phyloP scores from a whole-genome alignment of 2,888 invertebrate genomes.

The Lydus trimaculatus region DNA sequence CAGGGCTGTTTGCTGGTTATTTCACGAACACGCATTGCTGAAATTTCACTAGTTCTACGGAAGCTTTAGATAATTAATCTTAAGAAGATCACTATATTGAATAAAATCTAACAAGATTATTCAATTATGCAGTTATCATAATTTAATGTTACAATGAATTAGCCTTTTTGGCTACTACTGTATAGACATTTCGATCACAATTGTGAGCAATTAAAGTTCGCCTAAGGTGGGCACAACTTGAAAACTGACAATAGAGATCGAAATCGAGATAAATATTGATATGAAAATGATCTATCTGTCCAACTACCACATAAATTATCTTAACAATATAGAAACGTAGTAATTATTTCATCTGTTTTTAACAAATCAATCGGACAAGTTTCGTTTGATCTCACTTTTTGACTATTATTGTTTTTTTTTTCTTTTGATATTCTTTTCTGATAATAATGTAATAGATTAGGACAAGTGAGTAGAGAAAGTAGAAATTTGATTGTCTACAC shows the following conservation, averaged over 20 bases:
- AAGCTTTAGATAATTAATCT: too few species aligned
- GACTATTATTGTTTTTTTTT: neutral
- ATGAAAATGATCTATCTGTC: too few species aligned
- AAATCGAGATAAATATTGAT: neutral
- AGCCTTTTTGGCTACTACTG: too few species aligned
- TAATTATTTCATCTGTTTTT: neutral
- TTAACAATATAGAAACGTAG: slow-evolving; percentile 1
- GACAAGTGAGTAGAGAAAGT: slow-evolving; percentile 11
- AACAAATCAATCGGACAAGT: neutral
- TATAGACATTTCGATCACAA: too few species aligned
- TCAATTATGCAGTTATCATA: too few species aligned
- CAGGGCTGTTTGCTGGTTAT: too few species aligned
- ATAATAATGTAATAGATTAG: neutral
- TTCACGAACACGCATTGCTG: too few species aligned
- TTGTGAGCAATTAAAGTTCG: too few species aligned
- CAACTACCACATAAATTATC: neutral
- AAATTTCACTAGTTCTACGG: too few species aligned
- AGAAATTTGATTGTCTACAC: neutral
- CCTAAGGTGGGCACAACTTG: neutral
- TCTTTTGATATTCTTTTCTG: neutral
- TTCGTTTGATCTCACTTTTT: neutral
- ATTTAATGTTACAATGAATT: too few species aligned
- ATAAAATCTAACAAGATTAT: too few species aligned
- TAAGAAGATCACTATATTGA: too few species aligned
- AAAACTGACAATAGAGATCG: neutral